Conservation (phyloP, 2,888 invertebrate species). For the Zygothrica quintamaculata region DNA sequence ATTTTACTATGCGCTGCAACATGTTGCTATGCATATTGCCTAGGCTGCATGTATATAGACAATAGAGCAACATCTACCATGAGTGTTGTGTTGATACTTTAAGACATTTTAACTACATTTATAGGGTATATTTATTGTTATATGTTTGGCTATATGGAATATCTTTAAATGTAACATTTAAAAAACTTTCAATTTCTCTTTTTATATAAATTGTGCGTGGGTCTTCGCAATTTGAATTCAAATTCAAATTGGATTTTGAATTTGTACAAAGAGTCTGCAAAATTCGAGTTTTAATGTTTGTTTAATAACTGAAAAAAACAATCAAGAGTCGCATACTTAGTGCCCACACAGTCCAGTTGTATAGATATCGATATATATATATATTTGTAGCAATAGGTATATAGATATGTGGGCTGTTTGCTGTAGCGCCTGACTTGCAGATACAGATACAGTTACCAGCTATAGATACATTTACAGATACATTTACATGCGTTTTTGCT, state of each 20-base stretch:
- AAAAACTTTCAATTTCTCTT: conserved; percentile 63
- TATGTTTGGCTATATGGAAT: background rate
- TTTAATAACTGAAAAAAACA: conserved; percentile 55
- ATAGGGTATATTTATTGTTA: background rate
- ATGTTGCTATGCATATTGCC: too few relatives aligned
- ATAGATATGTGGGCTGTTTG: conserved; percentile 36
- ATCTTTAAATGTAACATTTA: conserved; percentile 2
- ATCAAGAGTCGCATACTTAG: conserved; percentile 71
- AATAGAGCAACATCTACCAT: background rate
- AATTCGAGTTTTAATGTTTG: conserved; percentile 63
- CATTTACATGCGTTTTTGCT: conserved; percentile 51
- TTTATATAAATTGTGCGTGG: conserved; percentile 43
- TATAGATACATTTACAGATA: conserved; percentile 29
- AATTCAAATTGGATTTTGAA: conserved; percentile 25
- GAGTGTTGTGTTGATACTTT: background rate
- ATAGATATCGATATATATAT: background rate
- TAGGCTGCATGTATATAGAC: too few relatives aligned
- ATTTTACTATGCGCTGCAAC: too few relatives aligned
- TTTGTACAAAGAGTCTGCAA: conserved; percentile 36
- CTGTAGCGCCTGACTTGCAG: conserved; percentile 35
- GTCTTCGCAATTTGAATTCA: conserved; percentile 43
- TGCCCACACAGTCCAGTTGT: conserved; percentile 61
- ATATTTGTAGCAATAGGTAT: conserved; percentile 2
- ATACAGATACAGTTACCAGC: conserved; percentile 38
- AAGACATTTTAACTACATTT: background rate